Conservation (phyloP, 2,888 invertebrate species). For the Phengaris alcon region DNA sequence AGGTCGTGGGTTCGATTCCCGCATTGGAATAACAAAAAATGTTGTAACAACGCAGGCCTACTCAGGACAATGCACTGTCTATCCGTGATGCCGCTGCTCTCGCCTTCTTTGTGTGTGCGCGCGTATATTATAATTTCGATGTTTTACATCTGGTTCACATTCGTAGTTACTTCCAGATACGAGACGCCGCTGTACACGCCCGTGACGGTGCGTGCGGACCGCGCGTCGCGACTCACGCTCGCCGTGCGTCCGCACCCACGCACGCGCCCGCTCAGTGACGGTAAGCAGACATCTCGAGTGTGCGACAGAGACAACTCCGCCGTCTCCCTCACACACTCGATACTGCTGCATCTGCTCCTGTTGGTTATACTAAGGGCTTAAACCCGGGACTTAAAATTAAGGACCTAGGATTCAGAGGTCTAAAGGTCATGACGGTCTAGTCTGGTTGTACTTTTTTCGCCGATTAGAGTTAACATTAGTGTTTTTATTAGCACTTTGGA, state of each 20-base stretch:
- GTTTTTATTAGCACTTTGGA: too few species aligned
- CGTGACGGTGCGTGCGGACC: constrained; percentile 56
- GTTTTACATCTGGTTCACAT: too few species aligned
- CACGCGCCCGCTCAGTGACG: constrained; percentile 49
- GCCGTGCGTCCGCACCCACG: constrained; percentile 47
- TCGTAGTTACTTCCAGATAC: constrained; percentile 48
- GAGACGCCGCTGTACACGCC: constrained; percentile 40
- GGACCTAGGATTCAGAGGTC: neutral
- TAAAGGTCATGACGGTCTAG: too few species aligned
- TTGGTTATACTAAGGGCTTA: constrained; percentile 52
- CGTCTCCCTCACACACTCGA: constrained; percentile 52
- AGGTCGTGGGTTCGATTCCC: too few species aligned
- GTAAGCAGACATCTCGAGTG: constrained; percentile 52
- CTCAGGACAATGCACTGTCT: too few species aligned
- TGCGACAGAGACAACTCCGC: constrained; percentile 56
- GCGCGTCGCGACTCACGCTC: constrained; percentile 49
- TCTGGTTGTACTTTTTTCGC: too few species aligned
- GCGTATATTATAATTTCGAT: too few species aligned
- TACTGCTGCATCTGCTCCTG: constrained; percentile 52
- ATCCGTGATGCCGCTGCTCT: too few species aligned
- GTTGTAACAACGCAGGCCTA: too few species aligned
- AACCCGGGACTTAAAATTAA: neutral
- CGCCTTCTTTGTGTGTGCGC: too few species aligned
- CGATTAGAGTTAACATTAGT: too few species aligned
- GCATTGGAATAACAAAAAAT: too few species aligned